A percentile compares a stretch with the other conserved stretches of the same genome.
These are phyloP conservation scores for Pocota personata DNA, from an alignment of 2,888 invertebrate genomes.

Conservation along the genomic window DNA sequence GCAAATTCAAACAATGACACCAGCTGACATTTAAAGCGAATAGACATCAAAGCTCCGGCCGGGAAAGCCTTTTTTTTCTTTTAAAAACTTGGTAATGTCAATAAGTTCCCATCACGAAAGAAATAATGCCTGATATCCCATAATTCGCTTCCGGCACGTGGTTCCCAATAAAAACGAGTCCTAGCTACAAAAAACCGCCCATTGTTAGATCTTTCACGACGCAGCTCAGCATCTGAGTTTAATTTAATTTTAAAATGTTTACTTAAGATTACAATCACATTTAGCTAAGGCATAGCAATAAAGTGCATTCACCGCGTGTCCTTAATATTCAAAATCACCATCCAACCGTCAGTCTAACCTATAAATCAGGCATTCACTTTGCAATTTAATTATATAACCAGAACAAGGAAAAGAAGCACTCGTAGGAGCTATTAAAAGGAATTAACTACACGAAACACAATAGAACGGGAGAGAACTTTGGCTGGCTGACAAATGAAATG, in stretches of 20 bases:
- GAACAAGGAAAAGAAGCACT: constrained; percentile 4
- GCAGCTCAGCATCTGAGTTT: neutral
- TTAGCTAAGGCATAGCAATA: constrained; percentile 25
- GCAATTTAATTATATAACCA: constrained; percentile 34
- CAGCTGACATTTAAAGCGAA: too few species aligned
- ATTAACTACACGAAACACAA: constrained; percentile 25
- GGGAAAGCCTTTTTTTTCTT: too few species aligned
- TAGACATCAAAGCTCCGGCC: too few species aligned
- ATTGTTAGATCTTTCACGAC: neutral
- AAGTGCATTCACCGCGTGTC: constrained; percentile 34
- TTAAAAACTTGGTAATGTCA: too few species aligned
- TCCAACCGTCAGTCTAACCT: neutral
- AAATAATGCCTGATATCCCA: neutral
- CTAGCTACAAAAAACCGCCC: neutral
- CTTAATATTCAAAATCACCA: constrained; percentile 11
- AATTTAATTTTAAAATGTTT: constrained; percentile 43
- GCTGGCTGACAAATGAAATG: neutral
- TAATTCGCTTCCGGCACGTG: neutral
- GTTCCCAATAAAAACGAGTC: neutral
- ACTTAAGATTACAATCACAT: constrained; percentile 29
- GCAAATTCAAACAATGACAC: too few species aligned
- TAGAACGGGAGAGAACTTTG: neutral
- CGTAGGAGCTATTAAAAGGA: constrained; percentile 29
- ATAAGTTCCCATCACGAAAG: neutral
- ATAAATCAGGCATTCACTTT: constrained; percentile 38